Conservation (phyloP, 2,888 invertebrate species). For the Eupithecia pulchellata region DNA sequence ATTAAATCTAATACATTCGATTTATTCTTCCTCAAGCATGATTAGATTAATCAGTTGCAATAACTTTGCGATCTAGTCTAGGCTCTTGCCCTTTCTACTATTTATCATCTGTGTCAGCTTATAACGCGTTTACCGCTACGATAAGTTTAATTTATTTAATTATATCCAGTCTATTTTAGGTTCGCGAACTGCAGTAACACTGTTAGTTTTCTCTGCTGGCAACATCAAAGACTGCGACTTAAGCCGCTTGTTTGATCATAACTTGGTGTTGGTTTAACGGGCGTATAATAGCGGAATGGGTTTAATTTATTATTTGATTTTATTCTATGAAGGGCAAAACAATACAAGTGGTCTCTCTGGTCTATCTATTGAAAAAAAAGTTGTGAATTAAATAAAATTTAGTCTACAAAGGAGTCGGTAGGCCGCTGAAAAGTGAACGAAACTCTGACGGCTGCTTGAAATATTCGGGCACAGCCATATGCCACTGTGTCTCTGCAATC, state of each 20-base stretch:
- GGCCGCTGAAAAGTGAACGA: too few relatives aligned
- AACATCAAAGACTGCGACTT: constrained; percentile 26
- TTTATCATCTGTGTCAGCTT: constrained; percentile 46
- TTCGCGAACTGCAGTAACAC: constrained; percentile 32
- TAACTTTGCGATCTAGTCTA: background rate
- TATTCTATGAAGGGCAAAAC: background rate
- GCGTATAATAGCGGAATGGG: background rate
- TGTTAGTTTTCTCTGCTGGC: constrained; percentile 35
- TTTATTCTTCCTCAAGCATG: background rate
- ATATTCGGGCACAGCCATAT: too few relatives aligned
- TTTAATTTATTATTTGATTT: background rate
- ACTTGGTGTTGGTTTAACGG: background rate
- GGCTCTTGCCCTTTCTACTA: background rate
- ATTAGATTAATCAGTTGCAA: background rate
- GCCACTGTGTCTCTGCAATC: too few relatives aligned
- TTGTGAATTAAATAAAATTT: too few relatives aligned
- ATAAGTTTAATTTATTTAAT: constrained; percentile 57
- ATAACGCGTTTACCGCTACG: constrained; percentile 75
- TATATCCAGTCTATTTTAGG: constrained; percentile 34
- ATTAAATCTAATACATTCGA: too few relatives aligned
- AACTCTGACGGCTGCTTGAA: too few relatives aligned
- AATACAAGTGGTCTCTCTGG: background rate
- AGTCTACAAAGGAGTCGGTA: too few relatives aligned
- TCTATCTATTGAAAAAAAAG: too few relatives aligned
- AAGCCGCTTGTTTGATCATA: background rate